Evolutionary conservation across 1,140 invertebrate genomes (phyloP), one percentile per base, ranked within the genome.

Genomic region (Plutomurus gul): DNA sequence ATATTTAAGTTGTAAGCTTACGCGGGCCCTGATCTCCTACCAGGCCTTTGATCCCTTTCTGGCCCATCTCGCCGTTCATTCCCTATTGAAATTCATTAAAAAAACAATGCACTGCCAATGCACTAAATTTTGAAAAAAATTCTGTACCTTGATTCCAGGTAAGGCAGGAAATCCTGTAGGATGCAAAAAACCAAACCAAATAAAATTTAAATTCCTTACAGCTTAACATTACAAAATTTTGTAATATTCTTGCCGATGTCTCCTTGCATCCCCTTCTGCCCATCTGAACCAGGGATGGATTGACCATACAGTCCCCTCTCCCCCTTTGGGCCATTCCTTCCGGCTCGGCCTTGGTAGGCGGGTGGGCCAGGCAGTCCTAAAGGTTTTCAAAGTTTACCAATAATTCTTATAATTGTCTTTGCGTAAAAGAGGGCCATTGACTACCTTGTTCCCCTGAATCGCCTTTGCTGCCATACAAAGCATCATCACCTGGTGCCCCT

Each of bases 251-350:
- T 10, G 25, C 47, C 84, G n/a, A 60, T 56, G 22, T 76, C 71
- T 56, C 82, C 83, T 3, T 37, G 36, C 16, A 72, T 5, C 11
- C 79, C 82, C 22, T 83, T 83, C 36, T n/a, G 8, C 16, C 79
- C 47, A 39, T 27, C 20, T 5, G 39, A 72, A 16, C 20, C 89
- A 89, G 65, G 85, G 70, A 27, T 84, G 85, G 25, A 86, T 86
- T 11, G 86, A 80, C 5, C 77, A 81, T 1, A 82, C 79, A 6
- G 85, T 70, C 79, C 90, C 89, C 80, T 86, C 85, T 46, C 88
- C 87, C 78, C 91, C 90, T n/a, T 86, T 85, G n/a, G 81, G 65
- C 43, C 89, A 88, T 84, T 84, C 79, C 18, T 82, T 76, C 56
- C 85, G 82, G 10, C 11, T 46, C 22, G n/a, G 51, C 91, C 90